phyloP scores from a whole-genome alignment of 1,140 invertebrate genomes.

The Anadara kagoshimensis region DNA sequence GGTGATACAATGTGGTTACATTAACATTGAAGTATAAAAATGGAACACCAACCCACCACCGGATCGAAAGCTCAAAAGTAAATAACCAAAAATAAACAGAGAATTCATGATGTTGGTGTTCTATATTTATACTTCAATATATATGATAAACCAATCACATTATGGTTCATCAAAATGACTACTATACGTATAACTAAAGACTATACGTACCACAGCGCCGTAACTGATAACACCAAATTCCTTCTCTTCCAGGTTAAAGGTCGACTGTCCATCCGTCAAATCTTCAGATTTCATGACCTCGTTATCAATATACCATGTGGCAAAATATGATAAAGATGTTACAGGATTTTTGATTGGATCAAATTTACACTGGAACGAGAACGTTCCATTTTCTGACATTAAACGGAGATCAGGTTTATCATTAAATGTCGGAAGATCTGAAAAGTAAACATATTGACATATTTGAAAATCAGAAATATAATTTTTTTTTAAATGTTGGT shows the following conservation, averaged over 20 bases:
- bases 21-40: too few species aligned
- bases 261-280: constrained; percentile 6
- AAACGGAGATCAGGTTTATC: constrained; percentile 12
- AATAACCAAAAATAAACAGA: too few species aligned
- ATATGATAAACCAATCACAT: too few species aligned
- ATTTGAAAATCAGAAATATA: too few species aligned
- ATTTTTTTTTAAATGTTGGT: too few species aligned
- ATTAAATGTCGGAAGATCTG: constrained; percentile 24
- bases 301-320: constrained; percentile 42
- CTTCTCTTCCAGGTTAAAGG: not conserved
- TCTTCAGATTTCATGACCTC: not conserved
- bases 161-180: too few species aligned
- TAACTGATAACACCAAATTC: constrained; percentile 17
- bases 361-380: constrained; percentile 44
- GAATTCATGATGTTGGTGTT: too few species aligned
- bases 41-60: too few species aligned
- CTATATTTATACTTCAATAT: too few species aligned
- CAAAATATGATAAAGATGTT: constrained; percentile 13
- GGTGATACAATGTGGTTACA: too few species aligned
- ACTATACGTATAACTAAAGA: not conserved
- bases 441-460: not conserved
- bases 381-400: not conserved
- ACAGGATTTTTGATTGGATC: constrained; percentile 16
- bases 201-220: constrained; percentile 16
- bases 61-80: too few species aligned